Base-by-base conservation (phyloP, 2,797 vertebrate genomes). In the Gymnothorax reevesii region DNA sequence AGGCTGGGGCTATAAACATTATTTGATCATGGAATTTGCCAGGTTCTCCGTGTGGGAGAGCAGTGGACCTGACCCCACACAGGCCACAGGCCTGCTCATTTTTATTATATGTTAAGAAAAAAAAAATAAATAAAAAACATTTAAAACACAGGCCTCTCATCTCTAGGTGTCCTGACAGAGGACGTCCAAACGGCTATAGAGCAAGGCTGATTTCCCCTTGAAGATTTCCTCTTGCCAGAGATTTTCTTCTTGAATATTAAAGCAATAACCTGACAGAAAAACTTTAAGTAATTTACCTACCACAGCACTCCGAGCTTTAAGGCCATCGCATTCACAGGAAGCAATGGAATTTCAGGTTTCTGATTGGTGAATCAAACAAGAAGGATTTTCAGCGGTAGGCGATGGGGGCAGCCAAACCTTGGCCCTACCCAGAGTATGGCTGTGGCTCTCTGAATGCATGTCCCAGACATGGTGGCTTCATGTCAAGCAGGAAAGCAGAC, bases 401-500 rank as follows among this genome's bases (percentile, higher is more conserved):
- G 15, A 10, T 7, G 42, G 33, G 52, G 73, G 15, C 73, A 77
- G 73, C 33, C 73, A 27, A 17, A 49, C 73, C 73, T 13, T 7
- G 73, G 73, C 73, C 73, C 7, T 20, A 33, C 73, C 73, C 33
- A 17, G 13, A 49, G 33, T 17, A 2, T 7, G 73, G 73, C 13
- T 1, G 73, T 6, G 73, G 10, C 7, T 33, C 73, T 49, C 33
- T 49, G 42, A 49, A 42, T 15, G 15, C 27, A 49, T 22, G 77
- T 62, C 57, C 12, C 75, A 79, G 73, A 83, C 80, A 83, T 77
- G 75, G 83, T 75, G 73, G 80, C 27, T 66, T 83, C 60, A 57
- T 82, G 82, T 71, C 57, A 75, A 8, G 82, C 60, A 82, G 49
- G 73, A 57, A 27, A 80, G 87, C 71, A 80, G 42, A 86, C 84